These are phyloP conservation scores for Pammene aurita DNA, from an alignment of 2,888 invertebrate genomes.

Conservation along the genomic window DNA sequence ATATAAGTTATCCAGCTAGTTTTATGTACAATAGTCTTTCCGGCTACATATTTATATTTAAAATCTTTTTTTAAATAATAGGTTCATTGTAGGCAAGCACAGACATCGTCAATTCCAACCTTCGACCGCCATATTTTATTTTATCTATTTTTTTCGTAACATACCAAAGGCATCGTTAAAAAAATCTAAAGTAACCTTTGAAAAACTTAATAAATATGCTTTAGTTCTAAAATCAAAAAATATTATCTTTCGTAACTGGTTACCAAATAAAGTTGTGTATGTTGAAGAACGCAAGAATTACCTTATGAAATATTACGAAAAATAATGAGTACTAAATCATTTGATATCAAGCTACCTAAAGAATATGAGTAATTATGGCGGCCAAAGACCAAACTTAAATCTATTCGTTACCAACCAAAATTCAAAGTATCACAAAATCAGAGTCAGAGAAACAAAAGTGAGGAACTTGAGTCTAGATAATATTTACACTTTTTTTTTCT, in stretches of 20 bases:
- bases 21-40: conserved; percentile 78
- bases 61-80: conserved; percentile 58
- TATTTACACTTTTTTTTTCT: conserved; percentile 66
- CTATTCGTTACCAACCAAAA: conserved; percentile 33
- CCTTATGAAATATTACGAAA: conserved; percentile 1
- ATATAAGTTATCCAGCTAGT: conserved; percentile 69
- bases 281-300: neutral
- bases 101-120: conserved; percentile 59
- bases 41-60: conserved; percentile 65
- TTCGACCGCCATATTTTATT: conserved; percentile 50
- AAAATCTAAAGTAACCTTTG: neutral
- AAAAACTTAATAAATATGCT: neutral
- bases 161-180: neutral
- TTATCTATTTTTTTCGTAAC: conserved; percentile 5
- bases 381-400: conserved; percentile 31
- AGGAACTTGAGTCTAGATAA: conserved; percentile 66
- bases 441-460: conserved; percentile 49
- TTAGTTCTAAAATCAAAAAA: neutral
- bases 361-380: conserved; percentile 5
- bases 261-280: neutral
- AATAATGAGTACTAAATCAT: neutral
- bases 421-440: conserved; percentile 52
- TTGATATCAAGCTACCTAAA: neutral
- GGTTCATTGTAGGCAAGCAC: conserved; percentile 74
- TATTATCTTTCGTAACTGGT: neutral